These are phyloP conservation scores for Saguinus imperator DNA, from an alignment of 2,113 vertebrate species.

Conservation along the genomic window DNA sequence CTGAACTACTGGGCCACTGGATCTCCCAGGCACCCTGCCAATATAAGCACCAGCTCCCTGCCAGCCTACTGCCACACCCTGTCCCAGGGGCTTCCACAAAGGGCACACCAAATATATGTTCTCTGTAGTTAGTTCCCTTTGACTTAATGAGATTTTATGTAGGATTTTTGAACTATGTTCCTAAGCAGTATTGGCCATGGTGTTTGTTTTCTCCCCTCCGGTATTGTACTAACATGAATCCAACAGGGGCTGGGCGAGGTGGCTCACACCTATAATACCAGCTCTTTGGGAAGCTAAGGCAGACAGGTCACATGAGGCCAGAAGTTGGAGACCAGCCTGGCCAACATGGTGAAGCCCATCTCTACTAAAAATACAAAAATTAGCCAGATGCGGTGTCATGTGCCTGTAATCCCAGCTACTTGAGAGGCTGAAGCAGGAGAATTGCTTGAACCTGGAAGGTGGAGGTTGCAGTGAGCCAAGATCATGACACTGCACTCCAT, in stretches of 20 bases:
- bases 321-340: neutral
- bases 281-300: neutral
- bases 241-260: no score
- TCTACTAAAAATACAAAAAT: no score
- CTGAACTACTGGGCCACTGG: neutral
- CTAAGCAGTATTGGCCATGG: neutral
- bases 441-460: no score
- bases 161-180: neutral
- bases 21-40: neutral
- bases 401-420: no score
- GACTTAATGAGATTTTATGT: neutral
- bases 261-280: neutral
- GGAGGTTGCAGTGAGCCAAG: no score
- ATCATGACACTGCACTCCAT: no score
- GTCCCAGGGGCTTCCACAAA: no score
- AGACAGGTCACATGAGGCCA: neutral
- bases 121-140: neutral
- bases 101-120: neutral
- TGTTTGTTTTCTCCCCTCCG: neutral
- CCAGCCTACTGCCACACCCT: no score
- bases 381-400: no score
- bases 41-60: neutral
- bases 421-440: no score
- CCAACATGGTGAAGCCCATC: neutral
- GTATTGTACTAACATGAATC: neutral